Conservation (phyloP, 2,797 vertebrate genomes). For the Parotocinclus haroldoi region DNA sequence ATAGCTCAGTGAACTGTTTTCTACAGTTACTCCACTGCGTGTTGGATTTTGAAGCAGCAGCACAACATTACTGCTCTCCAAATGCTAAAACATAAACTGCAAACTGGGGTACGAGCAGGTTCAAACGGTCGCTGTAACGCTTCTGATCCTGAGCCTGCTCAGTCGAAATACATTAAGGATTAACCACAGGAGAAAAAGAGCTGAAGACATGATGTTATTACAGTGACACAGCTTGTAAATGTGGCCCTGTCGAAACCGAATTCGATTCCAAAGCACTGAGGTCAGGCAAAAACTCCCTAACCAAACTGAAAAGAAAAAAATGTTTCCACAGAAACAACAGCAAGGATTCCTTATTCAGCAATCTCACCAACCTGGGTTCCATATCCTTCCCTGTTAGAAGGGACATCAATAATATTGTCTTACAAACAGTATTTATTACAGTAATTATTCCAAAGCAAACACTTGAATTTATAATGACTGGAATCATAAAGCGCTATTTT, state of each 20-base stretch:
- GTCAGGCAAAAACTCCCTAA: neutral
- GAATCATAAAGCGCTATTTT: neutral
- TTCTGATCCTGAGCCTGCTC: constrained; percentile 6
- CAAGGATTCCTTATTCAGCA: neutral
- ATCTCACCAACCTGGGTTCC: constrained; percentile 32
- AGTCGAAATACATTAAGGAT: constrained; percentile 2
- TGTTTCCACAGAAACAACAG: constrained; percentile 9
- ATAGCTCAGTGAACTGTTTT: too few species aligned
- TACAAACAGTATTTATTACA: constrained; percentile 2
- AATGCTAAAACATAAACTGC: neutral
- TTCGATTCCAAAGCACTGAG: constrained; percentile 16
- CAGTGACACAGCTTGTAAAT: constrained; percentile 1
- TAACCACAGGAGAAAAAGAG: constrained; percentile 9
- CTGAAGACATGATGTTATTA: constrained; percentile 18
- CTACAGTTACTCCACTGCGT: too few species aligned
- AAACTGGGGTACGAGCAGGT: constrained; percentile 2
- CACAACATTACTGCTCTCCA: too few species aligned
- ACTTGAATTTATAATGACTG: constrained; percentile 32
- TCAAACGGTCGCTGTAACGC: neutral
- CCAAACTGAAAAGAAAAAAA: constrained; percentile 10
- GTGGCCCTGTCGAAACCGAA: neutral
- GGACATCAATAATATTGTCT: neutral
- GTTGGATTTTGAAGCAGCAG: too few species aligned
- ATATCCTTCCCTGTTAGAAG: constrained; percentile 33
- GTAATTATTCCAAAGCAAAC: constrained; percentile 31